A percentile compares a stretch with the other conserved stretches of the same genome.
Conservation (phyloP, 2,113 vertebrate species). For the Sylvietta virens region DNA sequence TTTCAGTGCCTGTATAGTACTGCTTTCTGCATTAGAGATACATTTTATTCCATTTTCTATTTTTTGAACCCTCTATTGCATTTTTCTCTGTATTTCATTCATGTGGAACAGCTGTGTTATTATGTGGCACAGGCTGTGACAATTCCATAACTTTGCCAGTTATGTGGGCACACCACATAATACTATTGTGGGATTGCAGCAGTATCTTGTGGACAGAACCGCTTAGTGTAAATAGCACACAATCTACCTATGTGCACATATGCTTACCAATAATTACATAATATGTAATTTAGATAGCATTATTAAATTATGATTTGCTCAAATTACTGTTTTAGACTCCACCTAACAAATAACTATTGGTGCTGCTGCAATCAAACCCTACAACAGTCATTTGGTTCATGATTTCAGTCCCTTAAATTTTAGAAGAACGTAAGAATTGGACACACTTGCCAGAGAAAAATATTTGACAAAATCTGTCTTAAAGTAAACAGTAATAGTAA, state of each 20-base stretch:
- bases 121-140: constrained; percentile 8
- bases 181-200: not conserved
- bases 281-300: constrained; percentile 31
- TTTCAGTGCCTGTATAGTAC: not conserved
- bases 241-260: not conserved
- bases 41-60: not conserved
- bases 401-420: not conserved
- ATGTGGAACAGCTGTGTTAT: constrained; percentile 11
- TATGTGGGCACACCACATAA: constrained; percentile 35
- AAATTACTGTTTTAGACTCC: not conserved
- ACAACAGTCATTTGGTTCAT: not conserved
- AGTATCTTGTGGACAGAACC: not conserved
- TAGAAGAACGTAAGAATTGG: not conserved
- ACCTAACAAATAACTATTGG: not conserved
- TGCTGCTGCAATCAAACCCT: not conserved
- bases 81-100: not conserved
- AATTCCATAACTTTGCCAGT: not conserved
- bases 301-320: constrained; percentile 24
- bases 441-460: not conserved
- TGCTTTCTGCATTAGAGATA: not conserved
- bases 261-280: not conserved
- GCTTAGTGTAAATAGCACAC: not conserved
- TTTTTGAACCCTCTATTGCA: not conserved
- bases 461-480: not conserved
- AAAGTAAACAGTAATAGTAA: not conserved